Percentiles rank a stretch among this genome's conserved stretches.
These are phyloP conservation scores for Podarcis raffonei DNA, from an alignment of 2,113 vertebrate species.

Conservation along the genomic window DNA sequence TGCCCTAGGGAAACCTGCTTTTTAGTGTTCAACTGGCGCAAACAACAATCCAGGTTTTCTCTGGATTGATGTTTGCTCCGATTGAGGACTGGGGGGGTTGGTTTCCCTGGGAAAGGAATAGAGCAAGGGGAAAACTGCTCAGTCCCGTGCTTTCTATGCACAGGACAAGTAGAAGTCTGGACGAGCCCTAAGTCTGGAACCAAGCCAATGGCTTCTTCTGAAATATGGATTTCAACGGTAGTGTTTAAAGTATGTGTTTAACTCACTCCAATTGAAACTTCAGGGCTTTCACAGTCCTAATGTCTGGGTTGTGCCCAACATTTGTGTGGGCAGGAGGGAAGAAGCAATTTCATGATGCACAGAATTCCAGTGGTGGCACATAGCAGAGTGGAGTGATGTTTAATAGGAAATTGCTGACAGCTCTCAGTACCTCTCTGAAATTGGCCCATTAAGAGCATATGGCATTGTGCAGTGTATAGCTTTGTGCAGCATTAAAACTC, in stretches of 20 bases:
- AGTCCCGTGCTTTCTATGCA: no score
- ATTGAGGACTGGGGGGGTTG: no score
- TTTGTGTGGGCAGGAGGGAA: neutral
- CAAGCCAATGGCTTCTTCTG: no score
- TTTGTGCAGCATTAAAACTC: accelerated
- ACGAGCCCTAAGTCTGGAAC: no score
- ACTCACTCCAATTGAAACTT: neutral
- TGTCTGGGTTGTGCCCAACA: neutral
- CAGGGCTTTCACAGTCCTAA: neutral
- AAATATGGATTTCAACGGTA: neutral
- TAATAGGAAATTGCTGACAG: neutral
- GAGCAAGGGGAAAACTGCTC: no score
- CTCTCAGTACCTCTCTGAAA: neutral
- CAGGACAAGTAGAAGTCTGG: no score
- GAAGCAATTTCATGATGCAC: no score
- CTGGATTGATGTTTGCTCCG: no score
- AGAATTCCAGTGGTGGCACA: neutral
- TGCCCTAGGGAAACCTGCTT: no score
- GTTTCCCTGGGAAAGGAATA: no score
- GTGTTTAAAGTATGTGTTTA: neutral
- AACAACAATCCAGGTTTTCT: no score
- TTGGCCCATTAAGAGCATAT: conserved; percentile 17
- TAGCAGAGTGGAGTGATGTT: neutral
- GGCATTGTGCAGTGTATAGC: neutral
- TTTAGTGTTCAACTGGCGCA: no score